Evolutionary conservation across 2,888 invertebrate species (phyloP).

Genomic region (Eupithecia subumbrata): DNA sequence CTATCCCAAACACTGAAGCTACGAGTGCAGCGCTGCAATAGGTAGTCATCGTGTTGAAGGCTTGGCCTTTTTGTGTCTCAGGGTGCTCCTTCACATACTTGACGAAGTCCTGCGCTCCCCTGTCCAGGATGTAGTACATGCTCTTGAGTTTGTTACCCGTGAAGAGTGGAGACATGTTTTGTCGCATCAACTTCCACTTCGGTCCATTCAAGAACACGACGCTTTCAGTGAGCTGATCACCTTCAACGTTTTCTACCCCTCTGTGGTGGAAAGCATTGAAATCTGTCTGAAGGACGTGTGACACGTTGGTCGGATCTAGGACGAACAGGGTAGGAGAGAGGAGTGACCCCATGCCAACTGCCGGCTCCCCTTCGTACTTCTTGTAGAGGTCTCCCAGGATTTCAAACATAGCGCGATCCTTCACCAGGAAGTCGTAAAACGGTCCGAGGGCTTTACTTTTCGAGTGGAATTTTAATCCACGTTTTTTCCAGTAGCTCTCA

Average conservation of each 20-base stretch:
- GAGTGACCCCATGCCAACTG: constrained; percentile 49
- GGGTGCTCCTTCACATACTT: constrained; percentile 51
- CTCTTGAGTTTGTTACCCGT: constrained; percentile 64
- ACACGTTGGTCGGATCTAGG: constrained; percentile 52
- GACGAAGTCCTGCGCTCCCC: constrained; percentile 59
- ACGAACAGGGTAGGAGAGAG: constrained; percentile 49
- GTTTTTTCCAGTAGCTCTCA: constrained; percentile 58
- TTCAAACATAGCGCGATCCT: constrained; percentile 21
- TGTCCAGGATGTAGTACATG: constrained; percentile 67
- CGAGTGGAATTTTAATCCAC: constrained; percentile 46
- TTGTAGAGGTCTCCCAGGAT: constrained; percentile 51
- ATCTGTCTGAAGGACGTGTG: constrained; percentile 52
- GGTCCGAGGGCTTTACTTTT: constrained; percentile 27
- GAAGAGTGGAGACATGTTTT: constrained; percentile 67
- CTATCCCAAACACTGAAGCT: constrained; percentile 66
- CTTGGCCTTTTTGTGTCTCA: constrained; percentile 31
- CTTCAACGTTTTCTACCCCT: constrained; percentile 49
- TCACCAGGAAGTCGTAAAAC: constrained; percentile 18
- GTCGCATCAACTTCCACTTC: constrained; percentile 64
- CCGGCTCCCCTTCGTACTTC: constrained; percentile 53
- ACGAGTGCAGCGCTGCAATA: constrained; percentile 59
- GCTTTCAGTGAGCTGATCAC: constrained; percentile 56
- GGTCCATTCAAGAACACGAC: constrained; percentile 57
- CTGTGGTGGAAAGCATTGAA: constrained; percentile 57
- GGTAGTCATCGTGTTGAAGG: constrained; percentile 49